Evolutionary conservation across 2,113 vertebrate species (phyloP).

Genomic region (Forbesichthys papilliferus): DNA sequence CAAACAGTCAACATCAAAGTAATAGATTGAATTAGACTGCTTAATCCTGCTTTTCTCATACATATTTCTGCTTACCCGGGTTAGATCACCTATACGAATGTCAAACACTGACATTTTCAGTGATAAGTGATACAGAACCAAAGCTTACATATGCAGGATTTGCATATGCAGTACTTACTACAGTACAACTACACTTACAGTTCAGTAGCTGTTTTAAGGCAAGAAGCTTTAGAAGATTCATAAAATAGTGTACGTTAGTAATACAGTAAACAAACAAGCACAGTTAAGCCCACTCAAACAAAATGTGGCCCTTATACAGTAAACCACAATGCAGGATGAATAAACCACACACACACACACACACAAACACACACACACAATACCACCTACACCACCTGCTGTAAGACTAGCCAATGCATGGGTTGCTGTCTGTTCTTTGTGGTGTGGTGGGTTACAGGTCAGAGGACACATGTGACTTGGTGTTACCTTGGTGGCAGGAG

Average conservation of each 20-base stretch:
- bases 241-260: no score
- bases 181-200: no score
- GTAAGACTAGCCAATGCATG: not conserved
- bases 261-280: no score
- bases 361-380: not conserved
- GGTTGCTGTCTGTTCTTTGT: fast-evolving
- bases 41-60: not conserved
- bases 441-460: constrained; percentile 27
- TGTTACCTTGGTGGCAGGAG: constrained; percentile 10
- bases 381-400: not conserved
- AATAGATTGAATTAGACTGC: not conserved
- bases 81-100: no score
- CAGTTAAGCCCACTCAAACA: no score
- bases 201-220: no score
- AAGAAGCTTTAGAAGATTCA: no score
- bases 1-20: no score
- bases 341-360: not conserved
- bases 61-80: no score
- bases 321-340: no score
- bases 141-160: not conserved
- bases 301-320: no score
- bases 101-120: not conserved
- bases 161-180: no score
- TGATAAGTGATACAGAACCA: not conserved
- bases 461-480: constrained; percentile 13